Evolutionary conservation across 2,797 vertebrate genomes (phyloP).

Genomic region (Anguilla megastoma): DNA sequence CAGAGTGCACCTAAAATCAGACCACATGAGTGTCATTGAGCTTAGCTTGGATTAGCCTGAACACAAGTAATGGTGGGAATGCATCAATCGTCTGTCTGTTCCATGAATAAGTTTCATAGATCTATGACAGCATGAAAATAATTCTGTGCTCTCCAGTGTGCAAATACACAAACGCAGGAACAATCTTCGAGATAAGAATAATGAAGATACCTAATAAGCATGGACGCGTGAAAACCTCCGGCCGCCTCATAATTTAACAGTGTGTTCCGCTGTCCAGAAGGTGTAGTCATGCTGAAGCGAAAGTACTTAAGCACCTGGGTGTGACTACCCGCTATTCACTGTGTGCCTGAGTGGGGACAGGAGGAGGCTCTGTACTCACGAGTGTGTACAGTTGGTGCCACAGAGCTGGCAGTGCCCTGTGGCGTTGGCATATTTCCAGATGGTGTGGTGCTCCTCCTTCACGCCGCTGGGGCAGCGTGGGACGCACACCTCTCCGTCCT

Average conservation of each 20-base stretch:
- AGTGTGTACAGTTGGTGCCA: conserved; percentile 88
- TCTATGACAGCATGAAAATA: background rate
- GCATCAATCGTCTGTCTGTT: background rate
- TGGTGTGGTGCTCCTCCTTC: conserved; percentile 83
- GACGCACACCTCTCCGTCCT: conserved; percentile 82
- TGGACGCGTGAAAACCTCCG: background rate
- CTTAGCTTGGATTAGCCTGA: background rate
- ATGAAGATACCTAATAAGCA: background rate
- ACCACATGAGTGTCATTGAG: background rate
- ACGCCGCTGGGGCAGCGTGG: conserved; percentile 86
- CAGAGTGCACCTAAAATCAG: conserved; percentile 75
- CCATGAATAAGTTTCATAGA: background rate
- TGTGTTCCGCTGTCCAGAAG: background rate
- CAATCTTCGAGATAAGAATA: background rate
- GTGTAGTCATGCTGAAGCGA: background rate
- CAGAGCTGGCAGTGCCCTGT: conserved; percentile 83
- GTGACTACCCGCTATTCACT: background rate
- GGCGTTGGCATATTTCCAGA: conserved; percentile 91
- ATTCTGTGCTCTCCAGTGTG: background rate
- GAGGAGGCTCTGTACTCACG: conserved; percentile 73
- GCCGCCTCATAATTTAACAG: background rate
- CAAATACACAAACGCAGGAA: background rate
- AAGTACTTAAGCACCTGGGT: background rate
- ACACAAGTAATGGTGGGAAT: background rate
- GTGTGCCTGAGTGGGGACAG: background rate